Base-by-base conservation (phyloP, 2,888 invertebrate species). In the Apantesis nais region DNA sequence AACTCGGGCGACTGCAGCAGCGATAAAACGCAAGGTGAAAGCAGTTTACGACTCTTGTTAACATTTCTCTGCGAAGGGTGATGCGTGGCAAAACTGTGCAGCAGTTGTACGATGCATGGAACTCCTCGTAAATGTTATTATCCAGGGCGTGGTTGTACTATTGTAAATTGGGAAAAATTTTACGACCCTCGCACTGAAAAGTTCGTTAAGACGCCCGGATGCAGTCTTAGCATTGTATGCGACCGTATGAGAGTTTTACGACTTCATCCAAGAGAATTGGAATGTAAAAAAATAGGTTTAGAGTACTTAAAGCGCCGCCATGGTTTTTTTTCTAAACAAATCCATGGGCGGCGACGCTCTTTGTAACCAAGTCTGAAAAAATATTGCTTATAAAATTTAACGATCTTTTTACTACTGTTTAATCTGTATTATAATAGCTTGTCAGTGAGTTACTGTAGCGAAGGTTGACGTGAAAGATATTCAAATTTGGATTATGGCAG, bases 391-490 rank as follows among this genome's bases (percentile, higher is more conserved):
- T 93, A 92, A 92, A 91, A 89, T 88, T 94, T 94, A 88, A 94
- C 89, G 90, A 90, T 74, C 74, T 90, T 85, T 94, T 94, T 93
- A 94, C 92, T 92, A 92, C 93, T 92, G 90, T 93, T 93, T 93
- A 94, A 93, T 93, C 92, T 93, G 88, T 83, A 83, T 86, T 82
- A 87, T 89, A 90, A 92, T 88, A 87, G 88, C 81, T 83, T 80
- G 79, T 82, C 83, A 85, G 88, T 89, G 89, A 90, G 85, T 88
- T 90, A 89, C 87, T 85, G 88, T 83, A 81, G 82, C 77, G 82
- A 85, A 83, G 83, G 84, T 83, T 80, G 79, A 77, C 77, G 74
- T 77, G 73, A 81, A 83, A 75, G 76, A 73, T 73, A 75, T 81
- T 77, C 72, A 78, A 67, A 73, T 80, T 74, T 77, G 77, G 67